These are phyloP conservation scores for Aphelocoma californica DNA, from an alignment of 2,797 vertebrate species.

Conservation along the genomic window DNA sequence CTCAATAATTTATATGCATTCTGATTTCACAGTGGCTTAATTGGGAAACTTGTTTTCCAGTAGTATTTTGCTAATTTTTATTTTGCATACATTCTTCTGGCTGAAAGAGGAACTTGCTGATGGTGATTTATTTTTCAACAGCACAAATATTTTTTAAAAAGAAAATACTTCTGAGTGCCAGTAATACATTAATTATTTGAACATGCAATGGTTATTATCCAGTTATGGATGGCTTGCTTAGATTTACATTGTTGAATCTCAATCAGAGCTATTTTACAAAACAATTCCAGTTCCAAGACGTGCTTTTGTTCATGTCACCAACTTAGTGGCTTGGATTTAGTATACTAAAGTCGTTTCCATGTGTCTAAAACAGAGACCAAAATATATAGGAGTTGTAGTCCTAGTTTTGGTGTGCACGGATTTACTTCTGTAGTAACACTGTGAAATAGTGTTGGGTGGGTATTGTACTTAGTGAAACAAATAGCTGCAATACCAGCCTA, in stretches of 20 bases:
- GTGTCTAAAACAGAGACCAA: background rate
- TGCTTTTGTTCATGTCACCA: background rate
- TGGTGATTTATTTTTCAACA: background rate
- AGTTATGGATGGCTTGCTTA: background rate
- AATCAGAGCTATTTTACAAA: background rate
- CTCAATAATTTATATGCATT: background rate
- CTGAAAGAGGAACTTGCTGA: background rate
- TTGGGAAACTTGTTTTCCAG: background rate
- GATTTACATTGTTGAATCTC: background rate
- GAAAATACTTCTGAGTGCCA: background rate
- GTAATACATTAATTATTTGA: background rate
- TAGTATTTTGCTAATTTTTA: background rate
- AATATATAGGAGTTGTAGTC: background rate
- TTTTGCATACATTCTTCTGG: background rate
- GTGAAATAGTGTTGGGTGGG: background rate
- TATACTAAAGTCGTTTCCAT: background rate
- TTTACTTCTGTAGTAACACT: background rate
- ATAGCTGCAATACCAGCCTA: background rate
- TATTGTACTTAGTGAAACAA: background rate
- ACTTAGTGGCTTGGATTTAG: background rate
- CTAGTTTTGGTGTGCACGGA: background rate
- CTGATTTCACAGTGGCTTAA: background rate
- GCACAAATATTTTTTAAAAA: background rate
- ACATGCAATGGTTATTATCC: background rate
- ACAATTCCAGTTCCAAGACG: background rate